A percentile compares a stretch with the other conserved stretches of the same genome.
phyloP scores from a whole-genome alignment of 2,113 vertebrate species.

The Ictalurus furcatus region DNA sequence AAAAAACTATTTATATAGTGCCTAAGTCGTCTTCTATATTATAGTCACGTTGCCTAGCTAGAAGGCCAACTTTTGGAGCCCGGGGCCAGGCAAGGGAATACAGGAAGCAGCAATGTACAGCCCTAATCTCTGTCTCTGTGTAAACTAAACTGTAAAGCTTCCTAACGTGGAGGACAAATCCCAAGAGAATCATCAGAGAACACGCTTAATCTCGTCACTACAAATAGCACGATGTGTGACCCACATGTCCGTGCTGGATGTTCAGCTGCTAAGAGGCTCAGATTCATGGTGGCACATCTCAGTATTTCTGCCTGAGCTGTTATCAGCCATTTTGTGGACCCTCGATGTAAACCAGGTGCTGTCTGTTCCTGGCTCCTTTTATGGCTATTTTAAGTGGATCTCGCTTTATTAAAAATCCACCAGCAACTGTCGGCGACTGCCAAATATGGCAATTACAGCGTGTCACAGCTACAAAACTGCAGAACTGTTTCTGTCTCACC shows the following conservation, averaged over 20 bases:
- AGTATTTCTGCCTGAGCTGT: conserved; percentile 36
- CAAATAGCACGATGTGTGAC: not conserved
- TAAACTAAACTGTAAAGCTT: not conserved
- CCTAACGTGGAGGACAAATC: not conserved
- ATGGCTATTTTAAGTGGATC: conserved; percentile 71
- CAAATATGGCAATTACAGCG: conserved; percentile 75
- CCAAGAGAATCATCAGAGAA: not conserved
- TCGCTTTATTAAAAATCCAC: conserved; percentile 72
- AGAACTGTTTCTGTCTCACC: conserved; percentile 44
- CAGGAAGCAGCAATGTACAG: not conserved
- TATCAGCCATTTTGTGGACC: conserved; percentile 62
- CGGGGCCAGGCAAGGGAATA: not conserved
- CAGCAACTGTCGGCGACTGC: conserved; percentile 66
- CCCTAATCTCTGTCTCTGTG: not conserved
- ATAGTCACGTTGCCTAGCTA: too few species aligned
- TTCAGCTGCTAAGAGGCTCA: not conserved
- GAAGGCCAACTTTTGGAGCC: not conserved
- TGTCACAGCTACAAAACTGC: conserved; percentile 54
- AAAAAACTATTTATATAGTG: too few species aligned
- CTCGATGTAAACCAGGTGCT: conserved; percentile 75
- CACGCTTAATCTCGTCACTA: not conserved
- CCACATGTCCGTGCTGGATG: not conserved
- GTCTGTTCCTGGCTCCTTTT: conserved; percentile 71
- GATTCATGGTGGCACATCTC: conserved; percentile 9
- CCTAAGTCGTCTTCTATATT: not conserved